phyloP scores from a whole-genome alignment of 2,888 invertebrate genomes.

The Pheosia tremula region DNA sequence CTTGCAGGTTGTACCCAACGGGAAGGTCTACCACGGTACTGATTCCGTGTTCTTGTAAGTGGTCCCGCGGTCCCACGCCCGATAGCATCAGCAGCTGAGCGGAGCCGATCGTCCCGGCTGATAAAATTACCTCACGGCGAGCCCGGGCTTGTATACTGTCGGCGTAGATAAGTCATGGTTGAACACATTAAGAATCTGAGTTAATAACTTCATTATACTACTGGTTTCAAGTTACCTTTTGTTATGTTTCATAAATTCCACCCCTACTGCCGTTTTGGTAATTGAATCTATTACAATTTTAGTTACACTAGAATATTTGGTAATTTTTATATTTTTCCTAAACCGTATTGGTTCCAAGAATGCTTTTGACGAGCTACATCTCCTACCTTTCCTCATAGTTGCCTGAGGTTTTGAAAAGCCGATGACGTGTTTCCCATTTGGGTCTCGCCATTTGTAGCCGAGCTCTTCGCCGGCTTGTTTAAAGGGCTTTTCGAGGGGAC shows the following conservation, averaged over 20 bases:
- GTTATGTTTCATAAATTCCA: constrained; percentile 87
- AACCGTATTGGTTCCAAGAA: constrained; percentile 88
- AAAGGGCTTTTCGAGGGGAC: constrained; percentile 86
- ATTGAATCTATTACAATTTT: constrained; percentile 87
- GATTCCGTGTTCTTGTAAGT: constrained; percentile 85
- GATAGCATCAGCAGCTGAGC: constrained; percentile 95
- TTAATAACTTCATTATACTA: no score
- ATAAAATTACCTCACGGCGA: constrained; percentile 90
- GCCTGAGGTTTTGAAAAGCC: constrained; percentile 90
- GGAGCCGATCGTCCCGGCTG: constrained; percentile 93
- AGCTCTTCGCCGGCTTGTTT: constrained; percentile 87
- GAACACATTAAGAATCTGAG: background rate
- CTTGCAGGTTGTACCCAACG: constrained; percentile 93
- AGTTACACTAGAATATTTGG: constrained; percentile 87
- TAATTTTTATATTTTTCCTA: constrained; percentile 88
- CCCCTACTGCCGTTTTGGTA: constrained; percentile 86
- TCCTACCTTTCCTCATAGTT: constrained; percentile 88
- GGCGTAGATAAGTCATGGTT: constrained; percentile 12
- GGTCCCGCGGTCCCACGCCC: constrained; percentile 89
- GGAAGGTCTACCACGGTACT: constrained; percentile 87
- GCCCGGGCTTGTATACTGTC: constrained; percentile 76
- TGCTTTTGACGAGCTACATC: constrained; percentile 92
- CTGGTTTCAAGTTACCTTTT: constrained; percentile 55
- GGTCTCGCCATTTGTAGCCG: constrained; percentile 89
- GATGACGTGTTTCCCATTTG: constrained; percentile 86